These are phyloP conservation scores for Thinocorus orbignyianus DNA, from an alignment of 2,113 vertebrate genomes.

Conservation along the genomic window DNA sequence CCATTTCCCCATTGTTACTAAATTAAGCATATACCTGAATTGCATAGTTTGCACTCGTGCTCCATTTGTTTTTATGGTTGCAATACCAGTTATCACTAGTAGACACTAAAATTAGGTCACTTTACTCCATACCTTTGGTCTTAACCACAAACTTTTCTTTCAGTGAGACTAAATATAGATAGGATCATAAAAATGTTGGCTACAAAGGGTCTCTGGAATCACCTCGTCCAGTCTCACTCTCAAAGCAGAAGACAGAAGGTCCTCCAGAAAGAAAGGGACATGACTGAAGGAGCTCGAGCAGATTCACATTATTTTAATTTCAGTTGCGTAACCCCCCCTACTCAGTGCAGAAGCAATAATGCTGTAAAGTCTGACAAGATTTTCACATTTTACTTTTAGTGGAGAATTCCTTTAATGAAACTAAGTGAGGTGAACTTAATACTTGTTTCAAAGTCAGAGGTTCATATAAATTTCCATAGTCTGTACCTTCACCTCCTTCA, in stretches of 20 bases:
- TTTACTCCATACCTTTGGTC: background rate
- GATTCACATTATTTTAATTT: background rate
- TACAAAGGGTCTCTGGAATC: background rate
- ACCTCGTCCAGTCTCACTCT: background rate
- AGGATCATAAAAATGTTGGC: background rate
- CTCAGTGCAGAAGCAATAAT: background rate
- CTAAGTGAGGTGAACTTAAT: background rate
- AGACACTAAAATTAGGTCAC: background rate
- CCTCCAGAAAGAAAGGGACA: background rate
- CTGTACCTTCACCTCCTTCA: background rate
- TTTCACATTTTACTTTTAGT: background rate
- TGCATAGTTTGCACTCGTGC: background rate
- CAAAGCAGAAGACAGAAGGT: background rate
- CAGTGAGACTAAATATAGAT: background rate
- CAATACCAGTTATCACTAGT: background rate
- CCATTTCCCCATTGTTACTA: background rate
- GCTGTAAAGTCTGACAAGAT: background rate
- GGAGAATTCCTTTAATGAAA: background rate
- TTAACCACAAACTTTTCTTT: background rate
- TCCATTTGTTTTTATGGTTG: background rate
- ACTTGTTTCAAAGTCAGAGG: background rate
- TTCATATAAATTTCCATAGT: background rate
- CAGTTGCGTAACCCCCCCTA: background rate
- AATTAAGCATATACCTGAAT: background rate
- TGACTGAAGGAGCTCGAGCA: background rate